Evolutionary conservation across 2,113 vertebrate species (phyloP).

Genomic region (Danionella cerebrum): DNA sequence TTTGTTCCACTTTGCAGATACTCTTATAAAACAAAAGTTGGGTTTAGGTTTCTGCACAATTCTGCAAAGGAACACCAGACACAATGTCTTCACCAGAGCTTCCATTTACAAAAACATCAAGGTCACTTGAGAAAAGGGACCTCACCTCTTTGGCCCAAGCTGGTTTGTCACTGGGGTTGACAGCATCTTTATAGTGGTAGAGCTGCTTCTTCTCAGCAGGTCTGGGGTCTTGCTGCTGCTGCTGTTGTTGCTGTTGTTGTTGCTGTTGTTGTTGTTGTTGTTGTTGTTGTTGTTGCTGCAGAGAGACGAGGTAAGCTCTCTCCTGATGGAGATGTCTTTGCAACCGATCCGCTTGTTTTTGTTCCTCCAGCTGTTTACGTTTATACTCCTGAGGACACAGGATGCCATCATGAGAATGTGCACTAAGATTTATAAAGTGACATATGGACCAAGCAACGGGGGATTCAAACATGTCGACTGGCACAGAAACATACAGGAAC

Average conservation of each 20-base stretch:
- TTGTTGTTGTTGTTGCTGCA: constrained; percentile 79
- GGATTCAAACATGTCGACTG: background rate
- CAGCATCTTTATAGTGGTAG: constrained; percentile 87
- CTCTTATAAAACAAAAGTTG: no score
- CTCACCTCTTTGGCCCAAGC: constrained; percentile 92
- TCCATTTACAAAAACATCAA: background rate
- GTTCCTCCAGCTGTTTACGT: constrained; percentile 92
- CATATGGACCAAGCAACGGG: background rate
- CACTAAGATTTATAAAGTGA: background rate
- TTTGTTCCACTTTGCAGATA: no score
- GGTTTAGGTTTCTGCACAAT: no score
- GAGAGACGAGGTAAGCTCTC: constrained; percentile 83
- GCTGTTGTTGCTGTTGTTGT: constrained; percentile 59
- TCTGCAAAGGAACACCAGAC: no score
- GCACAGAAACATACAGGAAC: background rate
- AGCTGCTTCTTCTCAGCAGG: constrained; percentile 83
- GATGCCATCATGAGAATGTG: background rate
- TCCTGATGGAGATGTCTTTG: constrained; percentile 91
- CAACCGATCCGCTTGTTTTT: constrained; percentile 87
- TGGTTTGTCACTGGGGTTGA: constrained; percentile 86
- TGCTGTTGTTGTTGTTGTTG: constrained; percentile 48
- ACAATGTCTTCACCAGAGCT: no score
- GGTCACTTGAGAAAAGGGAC: background rate
- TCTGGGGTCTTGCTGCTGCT: constrained; percentile 73
- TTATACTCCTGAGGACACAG: constrained; percentile 81